Conservation (phyloP, 2,113 vertebrate species). For the Pachyramphus minor region DNA sequence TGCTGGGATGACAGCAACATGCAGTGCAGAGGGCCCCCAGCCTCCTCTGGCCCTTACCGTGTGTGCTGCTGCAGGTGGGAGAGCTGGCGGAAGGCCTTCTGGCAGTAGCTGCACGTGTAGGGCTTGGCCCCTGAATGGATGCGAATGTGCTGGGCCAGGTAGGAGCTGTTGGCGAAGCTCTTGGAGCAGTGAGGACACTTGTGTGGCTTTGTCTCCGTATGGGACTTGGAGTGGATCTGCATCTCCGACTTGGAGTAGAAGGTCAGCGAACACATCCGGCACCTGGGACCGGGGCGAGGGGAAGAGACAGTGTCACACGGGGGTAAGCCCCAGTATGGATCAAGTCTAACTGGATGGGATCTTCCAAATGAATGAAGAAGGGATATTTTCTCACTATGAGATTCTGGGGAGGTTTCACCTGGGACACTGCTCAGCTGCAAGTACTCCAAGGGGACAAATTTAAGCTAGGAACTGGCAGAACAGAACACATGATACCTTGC, state of each 20-base stretch:
- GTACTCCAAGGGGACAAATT: background rate
- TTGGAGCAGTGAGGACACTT: slow-evolving; percentile 99
- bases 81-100: slow-evolving; percentile 89
- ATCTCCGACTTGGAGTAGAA: slow-evolving; percentile 99
- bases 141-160: slow-evolving; percentile 95
- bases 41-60: slow-evolving; percentile 90
- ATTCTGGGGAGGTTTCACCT: background rate
- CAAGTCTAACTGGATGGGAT: background rate
- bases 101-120: slow-evolving; percentile 90
- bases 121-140: slow-evolving; percentile 98
- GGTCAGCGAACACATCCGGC: slow-evolving; percentile 99
- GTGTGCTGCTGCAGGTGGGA: slow-evolving; percentile 36
- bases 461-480: background rate
- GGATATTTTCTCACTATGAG: background rate
- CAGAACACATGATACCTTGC: background rate
- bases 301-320: slow-evolving; percentile 32
- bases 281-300: slow-evolving; percentile 80
- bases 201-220: slow-evolving; percentile 98
- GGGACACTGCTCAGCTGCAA: background rate
- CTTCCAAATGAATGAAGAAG: background rate
- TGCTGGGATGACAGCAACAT: slow-evolving; percentile 58
- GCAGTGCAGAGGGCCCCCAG: slow-evolving; percentile 87
- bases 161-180: slow-evolving; percentile 98
- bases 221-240: slow-evolving; percentile 98
- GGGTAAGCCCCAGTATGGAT: background rate